Base-by-base conservation (phyloP, 2,888 invertebrate species). In the Marronus borbonicus region DNA sequence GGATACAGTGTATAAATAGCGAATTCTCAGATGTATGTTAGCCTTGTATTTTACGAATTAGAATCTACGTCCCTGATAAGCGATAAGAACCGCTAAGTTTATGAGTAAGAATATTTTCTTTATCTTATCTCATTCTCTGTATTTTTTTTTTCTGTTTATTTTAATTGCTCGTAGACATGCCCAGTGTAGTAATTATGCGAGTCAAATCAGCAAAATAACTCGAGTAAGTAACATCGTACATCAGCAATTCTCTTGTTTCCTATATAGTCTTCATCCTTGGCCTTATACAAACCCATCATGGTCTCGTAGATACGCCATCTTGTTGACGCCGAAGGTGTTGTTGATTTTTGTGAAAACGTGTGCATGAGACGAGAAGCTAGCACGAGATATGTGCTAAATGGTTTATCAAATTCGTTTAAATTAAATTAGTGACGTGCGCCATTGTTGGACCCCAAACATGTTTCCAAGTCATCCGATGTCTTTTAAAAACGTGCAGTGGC, bases 401-500 rank as follows among this genome's bases (percentile, higher is more conserved):
- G n/a, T 64, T 64, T 28, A n/a, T 64, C 64, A 64, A 64, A 64
- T 31, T 64, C 64, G 64, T 28, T 44, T 65, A 62, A 74, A 74
- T 74, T 74, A 17, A 76, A 76, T 76, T 76, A 76, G 76, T 76
- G 76, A 39, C 44, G 14, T 28, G 17, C 55, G 17, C 55, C 55
- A 20, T 20, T 55, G 20, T 55, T 55, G 55, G 44, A 44, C 44
- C 20, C 7, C 55, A 14, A 55, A 7, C 55, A 17, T 66, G 52
- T 70, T 70, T 52, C 28, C 36, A 49, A 5, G 66, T 17, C 55
- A 17, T 55, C 44, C 44, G 44, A 12, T 12, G 10, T 44, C 44
- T 44, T 44, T 62, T 78, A 70, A 78, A 78, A 76, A 78, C 66
- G 78, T 78, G 76, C 62, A 50, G 69, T 36, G 44, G 39, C 36